phyloP scores from a whole-genome alignment of 2,797 vertebrate species.

The Lycodopsis pacificus region DNA sequence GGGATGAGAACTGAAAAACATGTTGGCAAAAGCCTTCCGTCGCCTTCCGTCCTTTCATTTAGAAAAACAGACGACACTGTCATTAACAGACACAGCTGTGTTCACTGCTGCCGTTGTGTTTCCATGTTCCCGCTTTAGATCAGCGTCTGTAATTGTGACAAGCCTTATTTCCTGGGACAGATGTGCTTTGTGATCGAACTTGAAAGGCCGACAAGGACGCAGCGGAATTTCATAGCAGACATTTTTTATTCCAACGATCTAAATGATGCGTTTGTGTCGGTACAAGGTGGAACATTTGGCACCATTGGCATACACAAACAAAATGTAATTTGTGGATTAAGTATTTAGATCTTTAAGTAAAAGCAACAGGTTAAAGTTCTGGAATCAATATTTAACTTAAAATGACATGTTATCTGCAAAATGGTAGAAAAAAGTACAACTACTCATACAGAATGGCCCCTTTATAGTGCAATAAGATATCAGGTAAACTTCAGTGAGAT shows the following conservation, averaged over 20 bases:
- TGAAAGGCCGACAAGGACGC: background rate
- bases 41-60: background rate
- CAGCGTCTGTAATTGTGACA: background rate
- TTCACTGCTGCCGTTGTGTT: background rate
- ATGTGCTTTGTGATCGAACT: constrained; percentile 6
- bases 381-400: background rate
- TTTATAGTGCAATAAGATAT: background rate
- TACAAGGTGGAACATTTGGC: background rate
- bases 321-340: background rate
- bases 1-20: background rate
- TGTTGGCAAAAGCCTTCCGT: background rate
- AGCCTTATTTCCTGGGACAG: background rate
- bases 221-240: background rate
- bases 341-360: background rate
- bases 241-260: background rate
- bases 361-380: background rate
- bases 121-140: background rate
- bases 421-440: background rate
- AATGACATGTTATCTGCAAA: background rate
- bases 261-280: background rate
- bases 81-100: background rate
- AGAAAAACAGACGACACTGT: background rate
- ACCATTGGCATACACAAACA: background rate
- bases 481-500: background rate
- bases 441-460: background rate